Percentiles rank a stretch among this genome's conserved stretches.
These are phyloP conservation scores for Proterorhinus semilunaris DNA, from an alignment of 2,113 vertebrate genomes.

Conservation along the genomic window DNA sequence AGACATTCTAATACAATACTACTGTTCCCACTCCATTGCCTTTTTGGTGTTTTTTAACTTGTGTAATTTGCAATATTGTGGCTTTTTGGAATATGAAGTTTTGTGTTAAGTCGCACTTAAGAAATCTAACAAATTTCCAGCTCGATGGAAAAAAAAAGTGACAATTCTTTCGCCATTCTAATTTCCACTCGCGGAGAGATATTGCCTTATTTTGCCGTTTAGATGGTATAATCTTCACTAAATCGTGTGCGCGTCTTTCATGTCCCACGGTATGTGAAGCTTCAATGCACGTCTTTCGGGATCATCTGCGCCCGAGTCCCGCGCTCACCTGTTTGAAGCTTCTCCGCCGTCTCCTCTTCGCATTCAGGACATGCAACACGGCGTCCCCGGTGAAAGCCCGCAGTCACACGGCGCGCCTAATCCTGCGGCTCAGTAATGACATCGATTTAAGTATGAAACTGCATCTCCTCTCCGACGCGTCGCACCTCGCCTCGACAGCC, in stretches of 20 bases:
- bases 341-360: conserved; percentile 17
- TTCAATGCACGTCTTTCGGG: conserved; percentile 12
- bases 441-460: conserved; percentile 42
- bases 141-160: too few species aligned
- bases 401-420: conserved; percentile 42
- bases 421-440: conserved; percentile 38
- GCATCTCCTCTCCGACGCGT: conserved; percentile 34
- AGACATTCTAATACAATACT: too few species aligned
- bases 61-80: too few species aligned
- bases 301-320: conserved; percentile 21
- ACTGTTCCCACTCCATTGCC: too few species aligned
- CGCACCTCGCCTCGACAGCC: conserved; percentile 12
- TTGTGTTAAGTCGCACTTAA: too few species aligned
- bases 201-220: too few species aligned
- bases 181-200: too few species aligned
- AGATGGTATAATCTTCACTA: conserved; percentile 3
- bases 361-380: conserved; percentile 23
- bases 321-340: conserved; percentile 24
- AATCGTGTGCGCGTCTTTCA: conserved; percentile 16
- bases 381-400: conserved; percentile 43
- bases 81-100: too few species aligned
- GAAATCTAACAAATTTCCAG: too few species aligned
- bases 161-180: too few species aligned
- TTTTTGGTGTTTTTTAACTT: too few species aligned
- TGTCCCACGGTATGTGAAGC: conserved; percentile 9